Evolutionary conservation across 2,888 invertebrate genomes (phyloP), one percentile per base, ranked within the genome.

Genomic region (Cheilosia urbana): DNA sequence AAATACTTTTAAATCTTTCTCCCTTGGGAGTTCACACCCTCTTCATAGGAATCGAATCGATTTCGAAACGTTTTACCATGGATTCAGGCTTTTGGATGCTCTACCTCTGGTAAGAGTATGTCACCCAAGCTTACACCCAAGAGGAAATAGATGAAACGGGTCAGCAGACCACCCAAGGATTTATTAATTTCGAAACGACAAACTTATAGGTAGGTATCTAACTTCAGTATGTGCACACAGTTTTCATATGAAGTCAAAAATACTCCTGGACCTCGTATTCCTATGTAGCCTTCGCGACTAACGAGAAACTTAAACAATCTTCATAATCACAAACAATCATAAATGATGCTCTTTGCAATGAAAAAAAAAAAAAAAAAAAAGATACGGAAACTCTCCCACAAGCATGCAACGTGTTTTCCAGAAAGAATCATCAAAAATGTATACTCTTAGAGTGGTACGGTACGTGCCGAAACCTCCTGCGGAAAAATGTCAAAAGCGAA

Each of bases 391-490:
- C 47, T 4, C 53, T 9, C 53, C 42, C 45, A 30, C 51, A 72
- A 42, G 42, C 42, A 45, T 53, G 40, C 27, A 62, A 42, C 30
- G 53, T 53, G 45, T 45, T 62, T 55, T 19, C 21, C 13, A 37
- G 58, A 45, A 60, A 49, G 13, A 42, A n/a, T 9, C 60, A 62
- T 68, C 66, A 51, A 69, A 62, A 69, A 58, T 69, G 58, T 63
- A 42, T 27, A 37, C 13, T 37, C 60, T 40, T 47, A 13, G 24
- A 62, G 30, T 49, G 34, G 51, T 58, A 27, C 27, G 13, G 47
- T 60, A 66, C 65, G 65, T 82, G 82, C 71, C 65, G 60, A 66
- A 71, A 81, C 45, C 24, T 69, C 75, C 47, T 73, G 42, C 27
- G 45, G 13, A 69, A n/a, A 60, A 60, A 37, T 27, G 30, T 71